Conservation (phyloP, 2,113 vertebrate genomes). For the Galbula dea region DNA sequence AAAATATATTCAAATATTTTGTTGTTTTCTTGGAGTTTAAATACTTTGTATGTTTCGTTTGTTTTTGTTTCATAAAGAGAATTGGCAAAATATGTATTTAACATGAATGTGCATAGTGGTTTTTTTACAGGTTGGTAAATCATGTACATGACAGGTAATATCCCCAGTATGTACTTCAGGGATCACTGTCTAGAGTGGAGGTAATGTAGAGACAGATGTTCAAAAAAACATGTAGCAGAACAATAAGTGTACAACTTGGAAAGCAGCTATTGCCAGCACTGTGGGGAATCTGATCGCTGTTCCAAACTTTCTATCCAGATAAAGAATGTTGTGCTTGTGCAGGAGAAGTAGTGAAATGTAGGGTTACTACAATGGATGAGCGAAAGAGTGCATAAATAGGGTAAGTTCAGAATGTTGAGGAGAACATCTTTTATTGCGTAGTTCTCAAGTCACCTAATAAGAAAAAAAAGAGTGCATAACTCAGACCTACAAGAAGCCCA, state of each 20-base stretch:
- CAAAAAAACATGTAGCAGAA: not conserved
- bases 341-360: not conserved
- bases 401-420: not conserved
- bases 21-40: not conserved
- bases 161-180: not conserved
- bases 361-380: not conserved
- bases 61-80: not conserved
- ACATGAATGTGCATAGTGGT: not conserved
- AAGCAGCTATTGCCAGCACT: not conserved
- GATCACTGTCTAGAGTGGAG: not conserved
- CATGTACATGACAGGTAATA: not conserved
- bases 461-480: not conserved
- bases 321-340: not conserved
- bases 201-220: not conserved
- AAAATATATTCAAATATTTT: not conserved
- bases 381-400: not conserved
- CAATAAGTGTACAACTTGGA: not conserved
- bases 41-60: not conserved
- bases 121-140: not conserved
- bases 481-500: not conserved
- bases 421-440: not conserved
- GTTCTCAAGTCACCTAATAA: not conserved
- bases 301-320: not conserved
- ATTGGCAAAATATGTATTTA: not conserved
- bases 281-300: not conserved